Evolutionary conservation across 2,113 vertebrate genomes (phyloP).

Genomic region (Silurus meridionalis): DNA sequence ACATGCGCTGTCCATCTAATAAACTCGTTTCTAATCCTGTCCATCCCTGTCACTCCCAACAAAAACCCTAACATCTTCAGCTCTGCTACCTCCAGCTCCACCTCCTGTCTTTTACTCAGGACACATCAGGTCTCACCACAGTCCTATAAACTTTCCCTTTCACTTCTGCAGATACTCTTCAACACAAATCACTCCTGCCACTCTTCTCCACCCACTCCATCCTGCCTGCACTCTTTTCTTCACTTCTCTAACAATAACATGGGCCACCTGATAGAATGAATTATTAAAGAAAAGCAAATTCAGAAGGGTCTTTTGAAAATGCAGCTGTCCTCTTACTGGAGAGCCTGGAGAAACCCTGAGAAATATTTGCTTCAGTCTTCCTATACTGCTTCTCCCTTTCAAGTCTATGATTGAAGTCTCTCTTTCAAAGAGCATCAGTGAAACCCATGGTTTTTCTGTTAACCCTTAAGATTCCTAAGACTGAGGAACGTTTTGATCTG

Average conservation of each 20-base stretch:
- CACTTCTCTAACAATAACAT: background rate
- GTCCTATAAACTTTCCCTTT: too few species aligned
- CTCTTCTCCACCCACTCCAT: too few species aligned
- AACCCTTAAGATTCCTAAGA: slow-evolving; percentile 9
- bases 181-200: too few species aligned
- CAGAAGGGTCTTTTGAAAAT: background rate
- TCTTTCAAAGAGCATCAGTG: slow-evolving; percentile 35
- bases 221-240: too few species aligned
- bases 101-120: too few species aligned
- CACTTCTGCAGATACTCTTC: too few species aligned
- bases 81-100: too few species aligned
- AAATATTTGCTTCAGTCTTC: slow-evolving; percentile 7
- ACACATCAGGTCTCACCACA: too few species aligned
- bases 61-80: too few species aligned
- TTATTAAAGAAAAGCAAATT: slow-evolving; percentile 15
- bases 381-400: slow-evolving; percentile 13
- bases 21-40: too few species aligned
- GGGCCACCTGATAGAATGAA: background rate
- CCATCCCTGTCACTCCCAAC: too few species aligned
- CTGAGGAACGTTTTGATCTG: background rate
- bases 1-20: too few species aligned
- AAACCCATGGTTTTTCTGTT: slow-evolving; percentile 34
- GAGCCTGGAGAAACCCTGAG: background rate
- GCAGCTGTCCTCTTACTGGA: background rate
- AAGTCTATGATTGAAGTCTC: slow-evolving; percentile 40